Evolutionary conservation across 2,888 invertebrate species (phyloP), one percentile per base, ranked within the genome.

Genomic region (Leptopterna dolabrata): DNA sequence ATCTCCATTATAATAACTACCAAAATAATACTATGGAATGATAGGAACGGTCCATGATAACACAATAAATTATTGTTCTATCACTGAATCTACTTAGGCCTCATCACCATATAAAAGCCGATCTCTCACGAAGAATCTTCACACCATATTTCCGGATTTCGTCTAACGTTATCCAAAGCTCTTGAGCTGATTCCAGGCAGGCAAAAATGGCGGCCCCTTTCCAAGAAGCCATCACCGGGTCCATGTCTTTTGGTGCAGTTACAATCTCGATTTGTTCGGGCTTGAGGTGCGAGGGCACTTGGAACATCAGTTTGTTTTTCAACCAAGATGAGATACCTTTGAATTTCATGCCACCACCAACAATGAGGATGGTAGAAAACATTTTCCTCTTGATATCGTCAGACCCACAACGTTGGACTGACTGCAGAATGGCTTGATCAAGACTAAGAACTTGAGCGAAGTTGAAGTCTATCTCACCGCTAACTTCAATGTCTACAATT

Each of bases 141-240:
- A 98, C 94, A 0, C 98, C 97, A 91, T 94, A 95, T 90, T 95
- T 96, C 90, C 95, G 94, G 98, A 98, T 98, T 92, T 98, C 98
- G 43, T 93, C 93, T 88, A 95, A 94, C 86, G 94, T 94, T 70
- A 98, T 97, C 98, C 98, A 98, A 11, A 98, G 92, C 91, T 98
- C 98, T 89, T 97, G 96, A 0, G 97, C 97, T 0, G 98, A 97
- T 91, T 98, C 98, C 88, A 98, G 92, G 90, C 97, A 97, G 0
- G 97, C 97, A 94, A 98, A 95, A 13, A 98, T 96, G 0, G 97
- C 96, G 0, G 98, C 98, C 0, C 98, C 98, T 92, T 98, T 98
- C 98, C 98, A 98, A 0, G 96, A 94, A 0, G 97, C 83, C 93
- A 96, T 95, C 0, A 96, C 95, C 0, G 98, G 96, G 92, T 98